A percentile compares a stretch with the other conserved stretches of the same genome.
These are phyloP conservation scores for Drosophila tristis DNA, from an alignment of 1,140 invertebrate genomes.

Conservation along the genomic window DNA sequence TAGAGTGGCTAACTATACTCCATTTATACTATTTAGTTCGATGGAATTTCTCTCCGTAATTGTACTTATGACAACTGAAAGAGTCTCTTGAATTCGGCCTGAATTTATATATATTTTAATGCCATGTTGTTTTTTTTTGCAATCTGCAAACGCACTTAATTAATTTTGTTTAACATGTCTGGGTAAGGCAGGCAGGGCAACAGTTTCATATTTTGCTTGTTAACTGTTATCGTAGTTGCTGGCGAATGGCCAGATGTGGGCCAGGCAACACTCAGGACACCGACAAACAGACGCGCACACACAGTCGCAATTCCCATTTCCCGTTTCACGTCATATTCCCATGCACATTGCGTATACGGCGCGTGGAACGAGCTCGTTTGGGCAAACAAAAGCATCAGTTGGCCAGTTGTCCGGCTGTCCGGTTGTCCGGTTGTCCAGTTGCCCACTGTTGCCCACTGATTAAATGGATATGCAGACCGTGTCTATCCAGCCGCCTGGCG, in stretches of 20 bases:
- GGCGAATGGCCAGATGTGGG: slow-evolving; percentile 24
- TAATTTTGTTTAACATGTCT: slow-evolving; percentile 71
- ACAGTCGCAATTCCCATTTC: neutral
- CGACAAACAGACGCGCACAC: neutral
- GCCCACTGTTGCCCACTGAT: slow-evolving; percentile 59
- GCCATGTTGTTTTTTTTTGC: slow-evolving; percentile 16
- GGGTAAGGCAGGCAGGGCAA: slow-evolving; percentile 41
- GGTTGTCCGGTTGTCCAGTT: slow-evolving; percentile 14
- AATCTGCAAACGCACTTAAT: slow-evolving; percentile 64
- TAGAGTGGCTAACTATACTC: too few relatives aligned
- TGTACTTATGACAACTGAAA: neutral
- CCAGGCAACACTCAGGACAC: slow-evolving; percentile 1
- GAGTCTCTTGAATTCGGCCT: slow-evolving; percentile 21
- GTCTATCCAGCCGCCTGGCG: slow-evolving; percentile 57
- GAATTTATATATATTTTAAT: neutral
- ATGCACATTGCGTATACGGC: slow-evolving; percentile 51
- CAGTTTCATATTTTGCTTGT: slow-evolving; percentile 75
- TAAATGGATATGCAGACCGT: slow-evolving; percentile 72
- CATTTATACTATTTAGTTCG: too few relatives aligned
- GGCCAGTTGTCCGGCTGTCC: slow-evolving; percentile 15
- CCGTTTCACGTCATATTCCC: slow-evolving; percentile 18
- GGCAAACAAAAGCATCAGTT: slow-evolving; percentile 54
- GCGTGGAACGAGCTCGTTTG: slow-evolving; percentile 20
- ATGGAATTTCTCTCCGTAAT: neutral
- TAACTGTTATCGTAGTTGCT: slow-evolving; percentile 58